A percentile compares a stretch with the other conserved stretches of the same genome.
phyloP scores from a whole-genome alignment of 2,797 vertebrate species.

The Coranthus polyacanthus region DNA sequence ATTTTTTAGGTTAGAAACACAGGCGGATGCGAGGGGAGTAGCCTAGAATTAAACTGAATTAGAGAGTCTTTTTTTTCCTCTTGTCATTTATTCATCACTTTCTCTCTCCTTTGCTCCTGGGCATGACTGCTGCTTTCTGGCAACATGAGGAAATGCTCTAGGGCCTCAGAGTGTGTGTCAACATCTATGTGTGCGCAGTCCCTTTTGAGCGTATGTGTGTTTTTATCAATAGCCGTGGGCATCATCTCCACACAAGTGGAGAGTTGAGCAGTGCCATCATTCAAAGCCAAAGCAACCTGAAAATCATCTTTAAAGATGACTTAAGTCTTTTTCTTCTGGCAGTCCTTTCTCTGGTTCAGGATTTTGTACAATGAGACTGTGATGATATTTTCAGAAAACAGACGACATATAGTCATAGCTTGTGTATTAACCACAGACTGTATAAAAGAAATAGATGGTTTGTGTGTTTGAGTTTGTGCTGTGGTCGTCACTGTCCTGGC shows the following conservation, averaged over 20 bases:
- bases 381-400: no score
- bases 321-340: constrained; percentile 13
- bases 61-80: constrained; percentile 50
- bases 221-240: constrained; percentile 45
- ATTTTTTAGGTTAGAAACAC: constrained; percentile 7
- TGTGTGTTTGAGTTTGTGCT: no score
- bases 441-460: no score
- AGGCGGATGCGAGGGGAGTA: constrained; percentile 61
- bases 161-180: constrained; percentile 34
- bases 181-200: constrained; percentile 18
- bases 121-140: constrained; percentile 37
- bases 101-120: constrained; percentile 40
- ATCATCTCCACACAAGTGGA: constrained; percentile 34
- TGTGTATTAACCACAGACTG: no score
- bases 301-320: constrained; percentile 29
- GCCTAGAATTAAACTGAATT: constrained; percentile 72
- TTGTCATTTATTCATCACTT: constrained; percentile 53
- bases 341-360: no score
- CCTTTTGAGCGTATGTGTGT: constrained; percentile 7
- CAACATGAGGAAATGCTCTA: constrained; percentile 51
- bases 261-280: constrained; percentile 20
- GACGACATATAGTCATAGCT: no score
- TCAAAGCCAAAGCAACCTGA: constrained; percentile 43
- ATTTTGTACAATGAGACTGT: no score
- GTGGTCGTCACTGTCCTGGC: no score